Percentiles rank a stretch among this genome's conserved stretches.
These are phyloP conservation scores for Epiblema foenella DNA, from an alignment of 2,888 invertebrate species.

Conservation along the genomic window DNA sequence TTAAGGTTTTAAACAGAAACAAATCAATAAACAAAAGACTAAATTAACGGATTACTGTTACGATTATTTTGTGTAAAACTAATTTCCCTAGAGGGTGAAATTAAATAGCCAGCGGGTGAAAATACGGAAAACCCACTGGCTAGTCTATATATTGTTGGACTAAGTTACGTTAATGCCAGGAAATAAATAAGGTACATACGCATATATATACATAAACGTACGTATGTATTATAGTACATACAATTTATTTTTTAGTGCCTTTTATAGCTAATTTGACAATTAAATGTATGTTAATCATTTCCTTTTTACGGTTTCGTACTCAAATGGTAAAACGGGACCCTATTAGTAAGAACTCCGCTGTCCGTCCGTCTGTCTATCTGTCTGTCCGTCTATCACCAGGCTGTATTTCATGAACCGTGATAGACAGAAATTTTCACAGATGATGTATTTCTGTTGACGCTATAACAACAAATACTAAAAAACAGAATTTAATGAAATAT, in stretches of 20 bases:
- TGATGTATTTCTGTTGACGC: no score
- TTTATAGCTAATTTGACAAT: not conserved
- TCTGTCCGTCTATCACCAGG: no score
- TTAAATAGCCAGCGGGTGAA: not conserved
- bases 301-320: no score
- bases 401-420: no score
- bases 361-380: no score
- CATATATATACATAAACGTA: not conserved
- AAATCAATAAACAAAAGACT: constrained; percentile 4
- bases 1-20: not conserved
- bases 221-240: no score
- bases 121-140: not conserved
- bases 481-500: no score
- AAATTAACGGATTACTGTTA: not conserved
- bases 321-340: no score
- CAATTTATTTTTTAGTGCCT: no score
- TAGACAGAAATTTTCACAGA: no score
- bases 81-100: constrained; percentile 12
- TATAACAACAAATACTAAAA: no score
- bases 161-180: not conserved
- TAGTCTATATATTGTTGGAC: constrained; percentile 4
- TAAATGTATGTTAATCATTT: not conserved
- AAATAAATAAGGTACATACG: not conserved
- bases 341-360: no score
- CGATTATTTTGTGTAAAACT: not conserved